Conservation (phyloP, 2,888 invertebrate genomes). For the Clusia tigrina region DNA sequence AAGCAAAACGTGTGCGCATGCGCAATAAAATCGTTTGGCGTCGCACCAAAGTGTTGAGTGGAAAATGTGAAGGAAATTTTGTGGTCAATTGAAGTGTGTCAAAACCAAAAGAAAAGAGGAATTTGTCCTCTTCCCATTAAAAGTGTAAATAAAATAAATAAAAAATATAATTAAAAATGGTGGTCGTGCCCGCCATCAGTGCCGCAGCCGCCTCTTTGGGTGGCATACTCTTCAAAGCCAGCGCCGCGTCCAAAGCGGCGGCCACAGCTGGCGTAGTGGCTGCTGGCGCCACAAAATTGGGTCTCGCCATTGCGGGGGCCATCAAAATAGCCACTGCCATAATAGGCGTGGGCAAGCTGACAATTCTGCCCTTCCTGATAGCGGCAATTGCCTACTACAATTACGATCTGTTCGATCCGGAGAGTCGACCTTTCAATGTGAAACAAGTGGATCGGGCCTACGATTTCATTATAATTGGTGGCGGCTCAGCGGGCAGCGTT, state of each 20-base stretch:
- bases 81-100: not conserved
- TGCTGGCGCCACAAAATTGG: slow-evolving; percentile 63
- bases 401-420: slow-evolving; percentile 85
- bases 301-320: slow-evolving; percentile 68
- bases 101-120: slow-evolving; percentile 13
- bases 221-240: slow-evolving; percentile 60
- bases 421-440: slow-evolving; percentile 79
- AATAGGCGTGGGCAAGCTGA: slow-evolving; percentile 76
- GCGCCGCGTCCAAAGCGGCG: slow-evolving; percentile 56
- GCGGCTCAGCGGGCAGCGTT: slow-evolving; percentile 85
- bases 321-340: slow-evolving; percentile 77
- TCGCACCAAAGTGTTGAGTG: not conserved
- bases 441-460: slow-evolving; percentile 74
- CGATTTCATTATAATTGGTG: slow-evolving; percentile 85
- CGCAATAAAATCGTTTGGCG: slow-evolving; percentile 3
- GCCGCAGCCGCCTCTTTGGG: slow-evolving; percentile 58
- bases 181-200: slow-evolving; percentile 54
- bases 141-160: slow-evolving; percentile 21
- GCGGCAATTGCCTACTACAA: slow-evolving; percentile 83
- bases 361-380: slow-evolving; percentile 78
- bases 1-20: slow-evolving; percentile 13
- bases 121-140: slow-evolving; percentile 20
- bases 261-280: slow-evolving; percentile 59
- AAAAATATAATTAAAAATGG: slow-evolving; percentile 43
- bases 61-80: not conserved